Conservation (phyloP, 2,888 invertebrate genomes). For the Drosophila hawaiiensis region DNA sequence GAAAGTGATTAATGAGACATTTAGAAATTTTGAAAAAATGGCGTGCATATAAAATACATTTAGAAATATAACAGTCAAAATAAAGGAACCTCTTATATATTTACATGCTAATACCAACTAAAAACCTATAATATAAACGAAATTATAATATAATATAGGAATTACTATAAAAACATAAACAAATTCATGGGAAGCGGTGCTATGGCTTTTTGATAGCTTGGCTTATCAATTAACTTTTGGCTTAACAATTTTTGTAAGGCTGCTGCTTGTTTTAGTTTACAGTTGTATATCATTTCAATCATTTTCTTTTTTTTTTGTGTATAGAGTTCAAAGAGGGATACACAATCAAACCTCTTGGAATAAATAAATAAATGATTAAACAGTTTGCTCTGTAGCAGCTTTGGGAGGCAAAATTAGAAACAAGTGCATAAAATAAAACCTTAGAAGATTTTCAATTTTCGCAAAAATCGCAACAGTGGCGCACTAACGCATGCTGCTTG, state of each 20-base stretch:
- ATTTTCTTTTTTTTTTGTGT: constrained; percentile 3
- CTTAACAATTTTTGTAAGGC: constrained; percentile 73
- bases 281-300: constrained; percentile 14
- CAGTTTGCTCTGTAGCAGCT: constrained; percentile 40
- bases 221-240: constrained; percentile 79
- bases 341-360: neutral
- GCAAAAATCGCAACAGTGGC: constrained; percentile 65
- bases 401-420: constrained; percentile 49
- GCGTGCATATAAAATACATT: constrained; percentile 55
- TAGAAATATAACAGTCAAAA: constrained; percentile 70
- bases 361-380: constrained; percentile 12
- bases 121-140: constrained; percentile 29
- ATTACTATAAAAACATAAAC: constrained; percentile 47
- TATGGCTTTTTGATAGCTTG: constrained; percentile 68
- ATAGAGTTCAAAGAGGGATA: constrained; percentile 10
- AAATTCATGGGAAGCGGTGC: constrained; percentile 75
- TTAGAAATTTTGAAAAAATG: constrained; percentile 64
- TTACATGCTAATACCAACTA: constrained; percentile 53
- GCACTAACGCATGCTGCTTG: constrained; percentile 69
- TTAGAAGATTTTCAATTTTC: constrained; percentile 77
- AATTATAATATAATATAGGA: constrained; percentile 27
- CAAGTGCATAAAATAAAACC: constrained; percentile 26
- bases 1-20: constrained; percentile 51
- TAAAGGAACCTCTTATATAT: constrained; percentile 55
- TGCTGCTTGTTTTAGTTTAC: constrained; percentile 58